Percentiles rank a stretch among this genome's conserved stretches.
Conservation (phyloP, 1,140 invertebrate genomes). For the Hycleus cichorii region DNA sequence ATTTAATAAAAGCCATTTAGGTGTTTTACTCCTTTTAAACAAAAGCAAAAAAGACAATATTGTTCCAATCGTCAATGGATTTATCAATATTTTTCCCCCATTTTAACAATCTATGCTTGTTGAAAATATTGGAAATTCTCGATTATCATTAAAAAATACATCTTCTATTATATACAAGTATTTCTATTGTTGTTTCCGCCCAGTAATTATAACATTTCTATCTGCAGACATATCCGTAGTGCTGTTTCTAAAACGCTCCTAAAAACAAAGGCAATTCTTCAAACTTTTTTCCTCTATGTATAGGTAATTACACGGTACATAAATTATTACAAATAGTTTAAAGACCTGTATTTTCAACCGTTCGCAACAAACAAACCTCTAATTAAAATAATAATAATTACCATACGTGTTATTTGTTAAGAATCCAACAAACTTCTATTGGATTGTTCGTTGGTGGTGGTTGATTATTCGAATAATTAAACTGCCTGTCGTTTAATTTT, state of each 20-base stretch:
- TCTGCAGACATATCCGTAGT: no score
- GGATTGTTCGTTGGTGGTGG: not conserved
- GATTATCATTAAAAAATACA: no score
- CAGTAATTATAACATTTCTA: no score
- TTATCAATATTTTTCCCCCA: no score
- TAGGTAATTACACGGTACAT: constrained; percentile 18
- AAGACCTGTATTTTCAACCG: constrained; percentile 12
- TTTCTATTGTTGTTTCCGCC: no score
- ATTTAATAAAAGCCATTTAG: constrained; percentile 24
- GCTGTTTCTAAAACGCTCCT: not conserved
- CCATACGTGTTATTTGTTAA: constrained; percentile 7
- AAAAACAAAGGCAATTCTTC: not conserved
- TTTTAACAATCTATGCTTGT: no score
- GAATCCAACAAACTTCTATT: not conserved
- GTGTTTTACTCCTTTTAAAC: constrained; percentile 12
- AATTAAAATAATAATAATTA: constrained; percentile 22
- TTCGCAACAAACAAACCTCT: constrained; percentile 13
- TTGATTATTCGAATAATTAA: constrained; percentile 11
- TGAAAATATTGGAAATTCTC: no score
- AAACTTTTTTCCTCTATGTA: constrained; percentile 1
- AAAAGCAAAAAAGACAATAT: not conserved
- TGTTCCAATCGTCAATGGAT: not conserved
- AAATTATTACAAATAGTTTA: constrained; percentile 22
- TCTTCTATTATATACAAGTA: no score
- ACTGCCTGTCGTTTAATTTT: not conserved